Base-by-base conservation (phyloP, 2,888 invertebrate genomes). In the Argynnis bischoffii region DNA sequence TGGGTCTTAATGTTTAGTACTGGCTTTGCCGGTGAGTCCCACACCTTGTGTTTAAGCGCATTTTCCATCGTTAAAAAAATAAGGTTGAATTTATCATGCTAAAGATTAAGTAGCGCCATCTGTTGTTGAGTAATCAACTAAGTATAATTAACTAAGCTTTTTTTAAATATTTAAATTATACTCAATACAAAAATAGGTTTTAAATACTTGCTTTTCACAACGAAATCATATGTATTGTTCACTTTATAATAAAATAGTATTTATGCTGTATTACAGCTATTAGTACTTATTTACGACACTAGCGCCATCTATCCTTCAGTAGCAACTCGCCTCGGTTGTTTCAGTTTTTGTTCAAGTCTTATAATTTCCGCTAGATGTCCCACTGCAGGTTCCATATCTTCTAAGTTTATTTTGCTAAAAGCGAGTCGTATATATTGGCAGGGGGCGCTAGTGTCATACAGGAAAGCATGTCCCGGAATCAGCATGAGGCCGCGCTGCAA, bases 401-500 rank as follows among this genome's bases (percentile, higher is more conserved):
- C 93, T 31, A 94, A 89, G 0, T 94, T 82, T 15, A 95, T 94
- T 77, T 95, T 94, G 63, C 96, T 95, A 81, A 95, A 97, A 0
- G 96, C 95, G 50, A 96, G 94, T 63, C 97, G 88, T 63, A 97
- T 85, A 80, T 95, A 95, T 56, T 94, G 94, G 75, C 95, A 95
- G 14, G 95, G 94, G 69, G 93, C 89, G 51, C 86, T 86, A 0
- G 93, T 89, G 82, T 96, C 95, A 63, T 93, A 93, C 84, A 94
- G 93, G 82, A 97, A 97, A 0, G 95, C 95, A 70, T 95, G 95
- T 0, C 97, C 97, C 0, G 97, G 97, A 0, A 95, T 94, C 73
- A 96, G 86, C 79, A 95, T 94, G 1, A 96, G 94, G 13, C 96
- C 94, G 67, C 95, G 94, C 64, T 93, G 90, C 26, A 95, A 83